Evolutionary conservation across 2,888 invertebrate species (phyloP), one percentile per base, ranked within the genome.

Genomic region (Reticulitermes lucifugus): DNA sequence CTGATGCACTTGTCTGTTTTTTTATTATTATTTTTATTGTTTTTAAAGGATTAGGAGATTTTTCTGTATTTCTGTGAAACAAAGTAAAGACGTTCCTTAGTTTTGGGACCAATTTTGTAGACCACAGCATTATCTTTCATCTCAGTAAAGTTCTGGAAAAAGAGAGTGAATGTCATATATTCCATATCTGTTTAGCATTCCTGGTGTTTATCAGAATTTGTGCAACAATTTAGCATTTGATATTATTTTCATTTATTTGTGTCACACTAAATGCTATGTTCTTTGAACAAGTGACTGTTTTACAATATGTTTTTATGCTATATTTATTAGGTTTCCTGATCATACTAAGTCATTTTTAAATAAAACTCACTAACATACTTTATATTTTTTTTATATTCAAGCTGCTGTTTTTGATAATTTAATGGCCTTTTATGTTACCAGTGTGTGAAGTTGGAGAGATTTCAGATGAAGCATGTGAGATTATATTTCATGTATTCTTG

Each of bases 371-470:
- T 73, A 73, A 35, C 18, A 55, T 41, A 41, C 5, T 41, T 73
- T 18, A 41, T 73, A 41, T 41, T 73, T 41, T 73, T 73, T 73
- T 73, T 73, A 41, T 73, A 41, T 73, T 73, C 55, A 55, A 10
- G 5, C 10, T 41, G 41, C 1, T 70, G 21, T 73, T 73, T 73
- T 0, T 12, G 29, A 73, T 41, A 73, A 4, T 41, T 73, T 10
- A 41, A 55, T 73, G 0, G 35, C 35, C 41, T 73, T 73, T 73
- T 41, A 41, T 73, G 73, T 73, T 73, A 73, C 41, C 73, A 41
- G 18, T 41, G 5, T 70, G n/a, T 35, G 14, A 41, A 41, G 18
- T 41, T 73, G 73, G 73, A 22, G 73, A 41, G 41, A 55, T 55
- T 55, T 55, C 55, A 55, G 14, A 18, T 4, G 18, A 55, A 18